Percentiles rank a stretch among this genome's conserved stretches.
Conservation (phyloP, 2,888 invertebrate genomes). For the Penaeus monodon region DNA sequence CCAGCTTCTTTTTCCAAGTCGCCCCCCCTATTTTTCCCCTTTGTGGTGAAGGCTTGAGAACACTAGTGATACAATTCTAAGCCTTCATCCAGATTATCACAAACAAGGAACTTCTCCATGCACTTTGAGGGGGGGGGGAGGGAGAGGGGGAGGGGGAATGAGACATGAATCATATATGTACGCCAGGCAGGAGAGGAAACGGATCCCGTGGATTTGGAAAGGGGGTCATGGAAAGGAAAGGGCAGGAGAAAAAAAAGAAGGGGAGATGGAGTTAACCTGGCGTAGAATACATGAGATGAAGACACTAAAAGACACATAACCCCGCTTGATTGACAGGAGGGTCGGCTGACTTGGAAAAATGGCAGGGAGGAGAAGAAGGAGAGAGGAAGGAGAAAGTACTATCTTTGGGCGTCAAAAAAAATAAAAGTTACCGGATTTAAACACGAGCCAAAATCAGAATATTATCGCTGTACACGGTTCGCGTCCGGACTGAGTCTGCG, state of each 20-base stretch:
- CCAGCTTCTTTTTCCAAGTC: too few relatives aligned
- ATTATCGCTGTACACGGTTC: not conserved
- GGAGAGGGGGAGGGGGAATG: not conserved
- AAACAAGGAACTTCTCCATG: too few relatives aligned
- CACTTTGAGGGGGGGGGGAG: too few relatives aligned
- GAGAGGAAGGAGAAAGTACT: slow-evolving; percentile 3
- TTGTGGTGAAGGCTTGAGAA: too few relatives aligned
- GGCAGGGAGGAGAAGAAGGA: too few relatives aligned
- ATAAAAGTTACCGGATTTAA: not conserved
- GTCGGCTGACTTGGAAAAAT: not conserved
- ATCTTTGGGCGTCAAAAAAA: slow-evolving; percentile 36
- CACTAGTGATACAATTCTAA: too few relatives aligned
- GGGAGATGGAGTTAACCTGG: not conserved
- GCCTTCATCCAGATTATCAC: too few relatives aligned
- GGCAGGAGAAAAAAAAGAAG: slow-evolving; percentile 3
- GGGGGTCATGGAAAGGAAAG: too few relatives aligned
- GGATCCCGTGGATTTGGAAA: too few relatives aligned
- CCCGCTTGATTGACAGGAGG: not conserved
- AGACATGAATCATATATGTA: too few relatives aligned
- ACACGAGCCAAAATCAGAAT: slow-evolving; percentile 25
- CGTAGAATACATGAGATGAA: not conserved
- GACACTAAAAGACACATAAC: not conserved
- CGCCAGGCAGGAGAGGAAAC: too few relatives aligned
- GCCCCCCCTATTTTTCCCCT: too few relatives aligned
- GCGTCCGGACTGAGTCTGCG: not conserved